Evolutionary conservation across 2,797 vertebrate genomes (phyloP).

Genomic region (Sebastes minor): DNA sequence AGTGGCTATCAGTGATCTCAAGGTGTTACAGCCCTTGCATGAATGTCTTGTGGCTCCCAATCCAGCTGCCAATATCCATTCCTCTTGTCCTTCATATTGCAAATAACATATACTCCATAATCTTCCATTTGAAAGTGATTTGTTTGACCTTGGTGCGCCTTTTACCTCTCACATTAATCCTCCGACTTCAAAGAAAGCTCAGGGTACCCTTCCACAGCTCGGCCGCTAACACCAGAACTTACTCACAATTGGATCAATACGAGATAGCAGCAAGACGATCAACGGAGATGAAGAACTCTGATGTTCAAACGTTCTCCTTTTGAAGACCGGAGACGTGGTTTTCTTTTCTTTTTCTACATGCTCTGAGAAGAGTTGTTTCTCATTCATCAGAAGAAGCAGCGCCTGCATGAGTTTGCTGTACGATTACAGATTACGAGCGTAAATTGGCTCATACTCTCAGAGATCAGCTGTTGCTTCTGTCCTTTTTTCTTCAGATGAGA

Average conservation of each 20-base stretch:
- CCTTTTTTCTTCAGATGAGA: constrained; percentile 6
- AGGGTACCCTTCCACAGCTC: constrained; percentile 1
- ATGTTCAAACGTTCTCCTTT: constrained; percentile 3
- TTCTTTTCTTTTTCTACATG: constrained; percentile 3
- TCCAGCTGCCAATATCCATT: neutral
- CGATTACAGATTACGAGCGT: constrained; percentile 44
- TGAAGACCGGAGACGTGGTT: neutral
- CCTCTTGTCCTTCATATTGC: constrained; percentile 6
- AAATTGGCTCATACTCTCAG: constrained; percentile 34
- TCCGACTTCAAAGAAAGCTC: constrained; percentile 20
- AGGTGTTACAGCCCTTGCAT: neutral
- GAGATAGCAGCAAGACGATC: constrained; percentile 29
- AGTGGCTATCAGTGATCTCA: constrained; percentile 7
- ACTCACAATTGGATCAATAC: constrained; percentile 53
- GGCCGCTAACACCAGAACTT: constrained; percentile 10
- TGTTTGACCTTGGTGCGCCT: constrained; percentile 31
- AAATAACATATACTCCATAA: neutral
- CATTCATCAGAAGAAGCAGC: constrained; percentile 8
- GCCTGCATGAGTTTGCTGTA: constrained; percentile 17
- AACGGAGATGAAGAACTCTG: constrained; percentile 27
- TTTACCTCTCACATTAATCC: constrained; percentile 47
- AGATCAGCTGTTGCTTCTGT: constrained; percentile 18
- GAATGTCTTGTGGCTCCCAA: neutral
- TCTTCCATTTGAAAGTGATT: constrained; percentile 13
- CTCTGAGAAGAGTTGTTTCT: constrained; percentile 9